Evolutionary conservation across 2,888 invertebrate genomes (phyloP).

Genomic region (Heliconius charithonia): DNA sequence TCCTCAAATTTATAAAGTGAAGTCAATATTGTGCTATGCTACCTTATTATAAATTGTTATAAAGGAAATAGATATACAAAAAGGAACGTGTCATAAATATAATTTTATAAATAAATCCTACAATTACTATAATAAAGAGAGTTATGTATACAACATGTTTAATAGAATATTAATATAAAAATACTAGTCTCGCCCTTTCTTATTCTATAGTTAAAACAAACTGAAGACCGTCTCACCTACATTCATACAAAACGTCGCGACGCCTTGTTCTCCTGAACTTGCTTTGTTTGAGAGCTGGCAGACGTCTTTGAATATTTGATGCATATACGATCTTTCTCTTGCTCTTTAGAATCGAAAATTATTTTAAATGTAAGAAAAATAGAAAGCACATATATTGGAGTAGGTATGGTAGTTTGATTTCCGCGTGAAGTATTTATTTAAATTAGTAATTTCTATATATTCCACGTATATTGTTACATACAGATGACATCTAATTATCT

Average conservation of each 20-base stretch:
- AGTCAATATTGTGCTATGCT: neutral
- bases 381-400: neutral
- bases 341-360: constrained; percentile 2
- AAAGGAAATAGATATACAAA: too few species aligned
- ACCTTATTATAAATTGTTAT: too few species aligned
- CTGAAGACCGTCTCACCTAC: constrained; percentile 4
- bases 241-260: constrained; percentile 3
- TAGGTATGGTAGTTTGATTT: neutral
- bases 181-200: neutral
- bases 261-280: constrained; percentile 14
- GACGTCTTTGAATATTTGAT: constrained; percentile 25
- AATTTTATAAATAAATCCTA: too few species aligned
- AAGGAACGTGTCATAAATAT: too few species aligned
- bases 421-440: neutral
- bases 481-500: too few species aligned
- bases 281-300: constrained; percentile 17
- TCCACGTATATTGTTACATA: neutral
- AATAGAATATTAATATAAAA: neutral
- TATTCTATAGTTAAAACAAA: neutral
- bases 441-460: neutral
- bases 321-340: neutral
- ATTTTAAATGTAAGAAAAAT: neutral
- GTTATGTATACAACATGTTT: neutral
- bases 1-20: too few species aligned
- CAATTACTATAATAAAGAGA: neutral